phyloP scores from a whole-genome alignment of 1,140 invertebrate species.

The Sitophilus oryzae region DNA sequence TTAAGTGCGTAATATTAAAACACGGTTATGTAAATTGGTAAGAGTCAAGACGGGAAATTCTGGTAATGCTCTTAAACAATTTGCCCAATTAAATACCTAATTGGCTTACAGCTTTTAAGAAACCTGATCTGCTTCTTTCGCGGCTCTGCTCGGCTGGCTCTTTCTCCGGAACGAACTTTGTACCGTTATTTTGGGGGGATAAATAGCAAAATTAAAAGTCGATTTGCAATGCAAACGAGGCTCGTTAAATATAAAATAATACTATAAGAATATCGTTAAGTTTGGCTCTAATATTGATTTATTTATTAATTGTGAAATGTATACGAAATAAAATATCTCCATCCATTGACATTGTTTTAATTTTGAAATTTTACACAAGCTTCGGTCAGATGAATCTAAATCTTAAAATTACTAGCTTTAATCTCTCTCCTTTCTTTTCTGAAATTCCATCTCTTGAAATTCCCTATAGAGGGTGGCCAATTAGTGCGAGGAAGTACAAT shows the following conservation, averaged over 20 bases:
- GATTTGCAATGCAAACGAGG: slow-evolving; percentile 17
- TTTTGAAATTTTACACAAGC: too few relatives aligned
- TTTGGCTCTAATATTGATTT: too few relatives aligned
- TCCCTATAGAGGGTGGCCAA: too few relatives aligned
- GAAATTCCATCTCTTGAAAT: too few relatives aligned
- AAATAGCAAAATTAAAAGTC: slow-evolving; percentile 16
- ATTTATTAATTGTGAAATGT: too few relatives aligned
- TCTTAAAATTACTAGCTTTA: too few relatives aligned
- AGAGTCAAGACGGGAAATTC: slow-evolving; percentile 13
- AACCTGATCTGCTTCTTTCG: slow-evolving; percentile 17
- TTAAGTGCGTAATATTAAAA: slow-evolving; percentile 9
- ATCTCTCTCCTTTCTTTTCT: too few relatives aligned
- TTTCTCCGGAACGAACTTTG: slow-evolving; percentile 5
- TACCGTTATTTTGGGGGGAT: background rate
- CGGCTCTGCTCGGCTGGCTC: background rate
- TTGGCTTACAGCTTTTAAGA: slow-evolving; percentile 16
- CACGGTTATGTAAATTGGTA: slow-evolving; percentile 19
- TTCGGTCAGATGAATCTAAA: too few relatives aligned
- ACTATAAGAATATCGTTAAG: too few relatives aligned
- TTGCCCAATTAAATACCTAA: slow-evolving; percentile 18
- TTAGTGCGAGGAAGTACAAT: too few relatives aligned
- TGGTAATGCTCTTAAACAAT: slow-evolving; percentile 19
- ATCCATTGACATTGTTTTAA: too few relatives aligned
- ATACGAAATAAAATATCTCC: too few relatives aligned
- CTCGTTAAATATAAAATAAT: background rate